Evolutionary conservation across 2,797 vertebrate genomes (phyloP), one percentile per base, ranked within the genome.

Genomic region (Etheostoma nigrum): DNA sequence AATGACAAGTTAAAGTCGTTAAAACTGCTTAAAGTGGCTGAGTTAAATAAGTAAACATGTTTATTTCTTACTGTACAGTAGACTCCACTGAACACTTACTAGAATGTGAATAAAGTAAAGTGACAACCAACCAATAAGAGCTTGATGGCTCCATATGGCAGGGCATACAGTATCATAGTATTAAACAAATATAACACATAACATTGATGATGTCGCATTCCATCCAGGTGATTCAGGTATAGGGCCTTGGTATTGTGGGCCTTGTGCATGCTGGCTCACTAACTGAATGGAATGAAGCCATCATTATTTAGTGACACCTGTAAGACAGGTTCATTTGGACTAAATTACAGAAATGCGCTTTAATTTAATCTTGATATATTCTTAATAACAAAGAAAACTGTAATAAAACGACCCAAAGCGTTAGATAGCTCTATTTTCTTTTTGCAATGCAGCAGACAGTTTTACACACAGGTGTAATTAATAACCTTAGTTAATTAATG

Each of bases 401-500:
- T 30, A 45, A 54, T 19, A 16, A 53, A 58, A 3, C 4, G 8
- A 33, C 25, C 54, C 16, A 57, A 60, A 61, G 6, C 21, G 18
- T 52, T 13, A 27, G 3, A 44, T 42, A 15, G n/a, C 44, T 74
- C 14, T 33, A 15, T 23, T 51, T 40, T 25, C 4, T 48, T 65
- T 23, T 21, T 42, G 36, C 36, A 40, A 40, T 51, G 30, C 54
- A 58, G 62, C 55, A 53, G 36, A n/a, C 36, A 42, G 33, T 72
- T 62, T 67, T 19, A 33, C 25, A 45, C 57, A 54, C 19, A 47
- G 48, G 25, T 53, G 25, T n/a, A 45, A 62, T 53, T 30, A 45
- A 62, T 74, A 36, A 42, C 13, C 21, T 47, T 21, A 14, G 27
- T 44, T 19, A 49, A 80, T 66, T 18, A 33, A 33, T 55, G 30